Conservation (phyloP, 2,888 invertebrate genomes). For the Mesopsocus fuscifrons region DNA sequence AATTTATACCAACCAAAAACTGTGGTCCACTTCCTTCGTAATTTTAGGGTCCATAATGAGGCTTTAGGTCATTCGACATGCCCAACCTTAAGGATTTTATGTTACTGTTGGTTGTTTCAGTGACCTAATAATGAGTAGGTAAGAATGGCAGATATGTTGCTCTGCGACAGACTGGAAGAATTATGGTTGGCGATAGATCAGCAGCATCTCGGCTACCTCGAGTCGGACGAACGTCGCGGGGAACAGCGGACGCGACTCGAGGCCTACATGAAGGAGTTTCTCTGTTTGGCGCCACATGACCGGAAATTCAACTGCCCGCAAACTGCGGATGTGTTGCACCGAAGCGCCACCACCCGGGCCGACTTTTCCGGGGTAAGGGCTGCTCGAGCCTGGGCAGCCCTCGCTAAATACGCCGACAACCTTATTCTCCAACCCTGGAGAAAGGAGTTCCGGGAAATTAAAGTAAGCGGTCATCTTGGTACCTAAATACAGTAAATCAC, state of each 20-base stretch:
- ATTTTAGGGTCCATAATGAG: too few relatives aligned
- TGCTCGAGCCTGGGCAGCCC: slow-evolving; percentile 62
- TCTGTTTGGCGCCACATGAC: slow-evolving; percentile 57
- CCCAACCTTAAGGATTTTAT: too few relatives aligned
- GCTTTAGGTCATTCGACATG: too few relatives aligned
- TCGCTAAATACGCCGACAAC: slow-evolving; percentile 72
- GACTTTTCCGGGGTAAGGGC: slow-evolving; percentile 69
- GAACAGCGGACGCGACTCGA: slow-evolving; percentile 57
- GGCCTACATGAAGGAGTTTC: slow-evolving; percentile 58
- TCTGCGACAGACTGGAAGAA: too few relatives aligned
- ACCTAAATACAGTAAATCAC: too few relatives aligned
- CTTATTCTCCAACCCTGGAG: slow-evolving; percentile 75
- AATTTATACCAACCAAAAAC: too few relatives aligned
- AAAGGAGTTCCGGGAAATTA: slow-evolving; percentile 61
- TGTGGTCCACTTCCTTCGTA: too few relatives aligned
- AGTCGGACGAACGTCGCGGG: slow-evolving; percentile 61
- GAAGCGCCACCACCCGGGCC: slow-evolving; percentile 44
- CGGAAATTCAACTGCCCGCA: slow-evolving; percentile 59
- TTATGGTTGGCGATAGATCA: slow-evolving; percentile 55
- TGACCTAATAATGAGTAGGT: too few relatives aligned
- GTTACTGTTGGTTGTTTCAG: too few relatives aligned
- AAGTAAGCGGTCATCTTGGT: slow-evolving; percentile 32
- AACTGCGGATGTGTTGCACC: slow-evolving; percentile 54
- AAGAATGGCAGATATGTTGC: too few relatives aligned
- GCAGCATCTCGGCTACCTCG: slow-evolving; percentile 58